Conservation (phyloP, 23 tunicate genomes). For the Styela clava region DNA sequence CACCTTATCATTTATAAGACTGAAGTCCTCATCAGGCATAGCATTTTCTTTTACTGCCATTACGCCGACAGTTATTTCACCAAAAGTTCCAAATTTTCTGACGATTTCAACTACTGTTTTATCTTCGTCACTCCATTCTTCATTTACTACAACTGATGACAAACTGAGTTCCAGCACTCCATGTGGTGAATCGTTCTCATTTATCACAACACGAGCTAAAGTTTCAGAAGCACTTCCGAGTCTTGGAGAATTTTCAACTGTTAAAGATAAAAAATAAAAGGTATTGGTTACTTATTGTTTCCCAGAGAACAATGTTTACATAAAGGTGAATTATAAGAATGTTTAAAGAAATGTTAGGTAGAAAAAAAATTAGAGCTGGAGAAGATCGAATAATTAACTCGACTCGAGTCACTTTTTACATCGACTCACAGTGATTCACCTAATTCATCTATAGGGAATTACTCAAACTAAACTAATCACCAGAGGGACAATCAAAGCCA, state of each 20-base stretch:
- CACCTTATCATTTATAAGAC: slow-evolving; percentile 37
- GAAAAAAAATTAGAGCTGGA: too few species aligned
- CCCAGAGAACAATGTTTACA: too few species aligned
- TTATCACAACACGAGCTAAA: slow-evolving; percentile 45
- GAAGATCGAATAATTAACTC: too few species aligned
- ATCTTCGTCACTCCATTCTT: slow-evolving; percentile 29
- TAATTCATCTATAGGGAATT: too few species aligned
- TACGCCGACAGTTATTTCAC: slow-evolving; percentile 61
- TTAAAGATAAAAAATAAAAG: neutral
- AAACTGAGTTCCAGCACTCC: slow-evolving; percentile 68
- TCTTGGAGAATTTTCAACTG: slow-evolving; percentile 65
- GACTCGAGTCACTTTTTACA: too few species aligned
- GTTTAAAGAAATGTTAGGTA: too few species aligned
- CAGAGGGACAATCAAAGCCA: too few species aligned
- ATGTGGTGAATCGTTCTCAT: slow-evolving; percentile 68
- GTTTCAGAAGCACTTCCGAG: slow-evolving; percentile 34
- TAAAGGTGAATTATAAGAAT: too few species aligned
- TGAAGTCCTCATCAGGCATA: slow-evolving; percentile 59
- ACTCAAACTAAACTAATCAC: too few species aligned
- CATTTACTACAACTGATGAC: slow-evolving; percentile 36
- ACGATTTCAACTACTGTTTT: slow-evolving; percentile 38
- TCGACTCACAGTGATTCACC: too few species aligned
- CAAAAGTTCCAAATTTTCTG: slow-evolving; percentile 61
- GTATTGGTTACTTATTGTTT: neutral
- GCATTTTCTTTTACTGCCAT: slow-evolving; percentile 44